phyloP scores from a whole-genome alignment of 23 tunicate genomes.

The Styela plicata region DNA sequence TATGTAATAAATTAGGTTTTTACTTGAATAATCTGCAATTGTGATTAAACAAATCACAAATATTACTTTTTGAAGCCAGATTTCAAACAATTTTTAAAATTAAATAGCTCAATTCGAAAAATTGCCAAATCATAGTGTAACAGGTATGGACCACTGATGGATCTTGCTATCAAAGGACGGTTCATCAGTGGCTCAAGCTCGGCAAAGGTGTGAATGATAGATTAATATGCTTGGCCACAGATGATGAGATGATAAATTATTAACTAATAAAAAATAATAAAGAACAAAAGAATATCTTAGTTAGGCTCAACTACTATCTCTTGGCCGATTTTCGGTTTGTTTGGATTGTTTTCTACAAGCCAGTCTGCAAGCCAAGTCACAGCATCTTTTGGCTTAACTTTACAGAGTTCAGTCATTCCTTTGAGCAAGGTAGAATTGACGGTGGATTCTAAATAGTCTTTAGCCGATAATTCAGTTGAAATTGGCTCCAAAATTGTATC shows the following conservation, averaged over 20 bases:
- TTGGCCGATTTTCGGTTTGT: slow-evolving; percentile 70
- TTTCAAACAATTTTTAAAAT: no score
- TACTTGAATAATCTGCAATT: no score
- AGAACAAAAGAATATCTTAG: background rate
- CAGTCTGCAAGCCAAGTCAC: slow-evolving; percentile 98
- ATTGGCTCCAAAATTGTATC: slow-evolving; percentile 84
- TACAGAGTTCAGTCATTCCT: slow-evolving; percentile 89
- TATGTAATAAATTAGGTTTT: no score
- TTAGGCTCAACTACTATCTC: slow-evolving; percentile 26
- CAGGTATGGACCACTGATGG: no score
- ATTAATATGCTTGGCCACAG: background rate
- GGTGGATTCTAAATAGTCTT: slow-evolving; percentile 64
- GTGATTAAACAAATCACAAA: no score
- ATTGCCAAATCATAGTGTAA: no score
- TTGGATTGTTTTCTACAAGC: slow-evolving; percentile 91
- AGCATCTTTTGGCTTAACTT: slow-evolving; percentile 93
- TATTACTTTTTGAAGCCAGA: no score
- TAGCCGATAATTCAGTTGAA: slow-evolving; percentile 56
- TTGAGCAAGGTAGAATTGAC: slow-evolving; percentile 86
- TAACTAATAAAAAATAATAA: background rate
- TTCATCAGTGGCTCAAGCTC: no score
- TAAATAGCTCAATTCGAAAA: no score
- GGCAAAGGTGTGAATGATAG: no score
- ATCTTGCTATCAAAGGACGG: no score
- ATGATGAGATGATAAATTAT: background rate